Conservation (phyloP, 2,888 invertebrate genomes). For the Kuschelorhynchus macadamiae region DNA sequence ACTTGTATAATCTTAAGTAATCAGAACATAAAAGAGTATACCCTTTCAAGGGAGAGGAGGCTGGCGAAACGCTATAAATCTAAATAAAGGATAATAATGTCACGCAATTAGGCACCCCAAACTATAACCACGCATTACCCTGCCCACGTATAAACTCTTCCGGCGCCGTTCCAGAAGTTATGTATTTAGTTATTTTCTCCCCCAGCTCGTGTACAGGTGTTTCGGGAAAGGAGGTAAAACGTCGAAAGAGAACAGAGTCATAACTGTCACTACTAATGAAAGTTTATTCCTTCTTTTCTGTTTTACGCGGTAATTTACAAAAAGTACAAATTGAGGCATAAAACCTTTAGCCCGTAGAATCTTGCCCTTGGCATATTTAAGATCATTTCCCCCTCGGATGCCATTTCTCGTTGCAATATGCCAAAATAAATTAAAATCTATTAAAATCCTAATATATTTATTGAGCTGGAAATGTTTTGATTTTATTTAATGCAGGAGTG, state of each 20-base stretch:
- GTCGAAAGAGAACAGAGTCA: conserved; percentile 32
- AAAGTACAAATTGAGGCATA: conserved; percentile 31
- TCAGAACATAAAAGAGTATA: too few relatives aligned
- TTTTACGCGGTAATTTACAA: conserved; percentile 38
- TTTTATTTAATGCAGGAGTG: too few relatives aligned
- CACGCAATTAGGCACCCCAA: conserved; percentile 39
- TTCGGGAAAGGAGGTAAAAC: conserved; percentile 36
- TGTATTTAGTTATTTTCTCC: conserved; percentile 33
- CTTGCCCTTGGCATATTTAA: neutral
- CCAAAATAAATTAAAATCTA: too few relatives aligned
- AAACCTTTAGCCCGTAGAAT: conserved; percentile 8
- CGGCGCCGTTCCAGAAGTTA: conserved; percentile 30
- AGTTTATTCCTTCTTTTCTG: conserved; percentile 40
- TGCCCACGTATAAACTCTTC: conserved; percentile 38
- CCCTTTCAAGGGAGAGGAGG: conserved; percentile 18
- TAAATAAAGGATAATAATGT: conserved; percentile 47
- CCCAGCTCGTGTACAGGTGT: conserved; percentile 41
- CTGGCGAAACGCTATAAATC: conserved; percentile 39
- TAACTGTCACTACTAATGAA: conserved; percentile 45
- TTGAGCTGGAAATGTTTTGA: too few relatives aligned
- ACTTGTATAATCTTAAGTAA: too few relatives aligned
- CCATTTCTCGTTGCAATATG: too few relatives aligned
- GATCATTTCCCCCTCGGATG: too few relatives aligned
- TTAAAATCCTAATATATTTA: too few relatives aligned
- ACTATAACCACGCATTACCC: conserved; percentile 37